A percentile compares a stretch with the other conserved stretches of the same genome.
Evolutionary conservation across 2,113 vertebrate genomes (phyloP).

Genomic region (Amblyornis subalaris): DNA sequence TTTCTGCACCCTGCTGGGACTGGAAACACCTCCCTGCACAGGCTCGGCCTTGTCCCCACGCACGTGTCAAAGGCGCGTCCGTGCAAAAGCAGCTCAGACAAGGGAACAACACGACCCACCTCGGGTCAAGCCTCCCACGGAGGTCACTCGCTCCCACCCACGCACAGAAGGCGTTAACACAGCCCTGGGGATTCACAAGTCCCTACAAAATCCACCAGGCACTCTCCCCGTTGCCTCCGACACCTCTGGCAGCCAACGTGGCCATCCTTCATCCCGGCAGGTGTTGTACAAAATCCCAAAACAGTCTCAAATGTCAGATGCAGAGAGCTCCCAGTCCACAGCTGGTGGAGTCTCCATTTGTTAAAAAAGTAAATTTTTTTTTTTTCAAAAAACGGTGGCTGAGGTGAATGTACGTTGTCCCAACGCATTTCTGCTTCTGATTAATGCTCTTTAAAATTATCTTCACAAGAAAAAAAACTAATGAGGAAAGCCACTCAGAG

Average conservation of each 20-base stretch:
- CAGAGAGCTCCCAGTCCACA: neutral
- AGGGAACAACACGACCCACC: neutral
- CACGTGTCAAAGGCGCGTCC: fast-evolving
- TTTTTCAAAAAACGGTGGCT: fast-evolving
- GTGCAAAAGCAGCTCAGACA: neutral
- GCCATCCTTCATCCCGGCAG: neutral
- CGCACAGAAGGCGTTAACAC: fast-evolving
- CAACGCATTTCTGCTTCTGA: neutral
- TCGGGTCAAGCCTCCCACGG: neutral
- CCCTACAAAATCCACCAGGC: fast-evolving
- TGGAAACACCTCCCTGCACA: neutral
- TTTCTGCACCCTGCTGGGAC: neutral
- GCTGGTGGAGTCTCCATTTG: neutral
- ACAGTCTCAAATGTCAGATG: fast-evolving
- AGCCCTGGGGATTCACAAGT: neutral
- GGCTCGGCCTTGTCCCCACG: neutral
- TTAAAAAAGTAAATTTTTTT: neutral
- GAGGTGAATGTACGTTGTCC: fast-evolving
- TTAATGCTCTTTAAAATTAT: neutral
- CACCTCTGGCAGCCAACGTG: fast-evolving
- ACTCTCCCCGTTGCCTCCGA: fast-evolving
- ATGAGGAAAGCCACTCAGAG: neutral
- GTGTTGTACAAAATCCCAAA: neutral
- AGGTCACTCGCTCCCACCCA: neutral
- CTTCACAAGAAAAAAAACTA: neutral